phyloP scores from a whole-genome alignment of 2,113 vertebrate genomes.

The Amphiprion percula region DNA sequence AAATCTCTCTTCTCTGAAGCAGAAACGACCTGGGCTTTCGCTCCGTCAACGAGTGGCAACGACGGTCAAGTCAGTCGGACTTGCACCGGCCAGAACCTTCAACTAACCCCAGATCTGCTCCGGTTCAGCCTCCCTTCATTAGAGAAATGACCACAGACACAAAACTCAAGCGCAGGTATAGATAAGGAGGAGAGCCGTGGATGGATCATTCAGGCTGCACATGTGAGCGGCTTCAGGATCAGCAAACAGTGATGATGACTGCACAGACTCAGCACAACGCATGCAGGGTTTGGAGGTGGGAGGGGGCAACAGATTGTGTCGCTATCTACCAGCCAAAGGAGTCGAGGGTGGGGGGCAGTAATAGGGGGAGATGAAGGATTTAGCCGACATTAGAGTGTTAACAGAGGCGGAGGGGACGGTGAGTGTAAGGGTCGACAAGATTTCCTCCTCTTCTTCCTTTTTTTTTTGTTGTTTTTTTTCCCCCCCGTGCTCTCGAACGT shows the following conservation, averaged over 20 bases:
- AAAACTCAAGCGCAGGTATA: constrained; percentile 44
- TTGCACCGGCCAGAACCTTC: constrained; percentile 60
- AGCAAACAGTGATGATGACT: constrained; percentile 60
- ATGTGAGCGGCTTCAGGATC: constrained; percentile 67
- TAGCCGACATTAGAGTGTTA: constrained; percentile 75
- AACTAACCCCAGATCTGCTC: constrained; percentile 33
- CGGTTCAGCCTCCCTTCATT: constrained; percentile 49
- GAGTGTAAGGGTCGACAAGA: constrained; percentile 43
- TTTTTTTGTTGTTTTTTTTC: constrained; percentile 21
- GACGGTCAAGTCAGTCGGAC: constrained; percentile 61
- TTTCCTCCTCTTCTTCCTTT: constrained; percentile 64
- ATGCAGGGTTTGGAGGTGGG: constrained; percentile 31
- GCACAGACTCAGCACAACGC: constrained; percentile 55
- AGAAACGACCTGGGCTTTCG: constrained; percentile 49
- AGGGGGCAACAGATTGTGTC: constrained; percentile 77
- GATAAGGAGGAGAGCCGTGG: background rate
- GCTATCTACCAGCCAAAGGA: constrained; percentile 71
- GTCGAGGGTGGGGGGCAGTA: background rate
- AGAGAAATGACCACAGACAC: constrained; percentile 46
- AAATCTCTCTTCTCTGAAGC: constrained; percentile 47
- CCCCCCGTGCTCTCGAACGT: constrained; percentile 54
- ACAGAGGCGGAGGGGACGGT: constrained; percentile 49
- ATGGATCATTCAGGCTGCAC: constrained; percentile 65
- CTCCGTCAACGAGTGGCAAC: constrained; percentile 25
- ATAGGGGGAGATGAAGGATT: constrained; percentile 45